Conservation (phyloP, 2,797 vertebrate genomes). For the Podargus strigoides region DNA sequence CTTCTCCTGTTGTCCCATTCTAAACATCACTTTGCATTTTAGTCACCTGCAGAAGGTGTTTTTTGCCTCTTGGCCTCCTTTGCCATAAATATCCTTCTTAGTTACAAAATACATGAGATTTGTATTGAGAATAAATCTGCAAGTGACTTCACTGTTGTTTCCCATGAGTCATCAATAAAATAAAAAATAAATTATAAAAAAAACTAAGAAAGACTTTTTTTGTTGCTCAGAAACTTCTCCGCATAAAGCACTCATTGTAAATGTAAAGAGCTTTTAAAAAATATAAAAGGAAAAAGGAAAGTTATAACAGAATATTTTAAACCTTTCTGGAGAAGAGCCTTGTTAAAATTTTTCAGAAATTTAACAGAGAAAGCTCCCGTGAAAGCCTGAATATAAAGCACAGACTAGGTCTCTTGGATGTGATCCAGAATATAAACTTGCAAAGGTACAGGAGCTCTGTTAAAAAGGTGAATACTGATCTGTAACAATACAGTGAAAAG, state of each 20-base stretch:
- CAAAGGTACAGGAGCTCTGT: not conserved
- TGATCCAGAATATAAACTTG: not conserved
- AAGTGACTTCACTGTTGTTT: not conserved
- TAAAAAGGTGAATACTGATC: not conserved
- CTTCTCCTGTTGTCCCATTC: not conserved
- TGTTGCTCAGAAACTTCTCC: not conserved
- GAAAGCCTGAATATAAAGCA: not conserved
- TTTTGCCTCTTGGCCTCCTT: not conserved
- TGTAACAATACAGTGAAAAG: not conserved
- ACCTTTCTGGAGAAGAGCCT: not conserved
- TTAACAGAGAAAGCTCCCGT: not conserved
- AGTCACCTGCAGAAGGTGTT: not conserved
- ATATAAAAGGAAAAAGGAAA: not conserved
- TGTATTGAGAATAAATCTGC: not conserved
- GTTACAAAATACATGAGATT: not conserved
- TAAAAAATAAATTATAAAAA: not conserved
- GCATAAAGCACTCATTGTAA: not conserved
- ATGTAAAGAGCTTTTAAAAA: not conserved
- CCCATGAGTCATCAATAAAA: not conserved
- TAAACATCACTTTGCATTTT: not conserved
- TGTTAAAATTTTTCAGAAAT: not conserved
- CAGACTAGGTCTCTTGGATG: fast-evolving
- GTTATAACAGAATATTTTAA: not conserved
- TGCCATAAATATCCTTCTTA: not conserved
- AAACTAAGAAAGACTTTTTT: not conserved